Evolutionary conservation across 2,113 vertebrate genomes (phyloP).

Genomic region (Acinonyx jubatus): DNA sequence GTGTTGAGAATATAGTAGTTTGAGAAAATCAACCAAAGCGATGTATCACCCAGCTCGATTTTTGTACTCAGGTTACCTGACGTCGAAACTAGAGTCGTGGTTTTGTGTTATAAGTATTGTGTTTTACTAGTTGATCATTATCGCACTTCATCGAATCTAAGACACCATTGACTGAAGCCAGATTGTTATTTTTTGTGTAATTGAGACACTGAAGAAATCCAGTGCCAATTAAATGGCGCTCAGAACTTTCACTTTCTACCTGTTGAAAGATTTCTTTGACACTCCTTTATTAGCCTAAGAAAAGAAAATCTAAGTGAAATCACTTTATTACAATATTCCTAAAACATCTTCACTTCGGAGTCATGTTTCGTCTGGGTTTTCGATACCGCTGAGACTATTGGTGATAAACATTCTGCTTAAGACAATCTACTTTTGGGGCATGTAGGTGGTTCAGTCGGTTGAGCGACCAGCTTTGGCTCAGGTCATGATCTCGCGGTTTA

Average conservation of each 20-base stretch:
- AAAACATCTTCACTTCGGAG: neutral
- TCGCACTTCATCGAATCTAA: neutral
- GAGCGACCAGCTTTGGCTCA: no score
- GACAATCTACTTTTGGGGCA: neutral
- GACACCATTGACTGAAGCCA: neutral
- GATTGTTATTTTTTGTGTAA: neutral
- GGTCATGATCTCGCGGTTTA: no score
- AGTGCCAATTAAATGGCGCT: neutral
- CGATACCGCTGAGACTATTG: rapidly evolving
- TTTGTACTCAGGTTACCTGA: neutral
- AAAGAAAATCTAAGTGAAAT: neutral
- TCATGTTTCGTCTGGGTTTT: neutral
- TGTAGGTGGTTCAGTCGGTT: no score
- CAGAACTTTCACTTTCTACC: neutral
- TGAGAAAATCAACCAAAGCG: neutral
- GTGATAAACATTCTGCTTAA: neutral
- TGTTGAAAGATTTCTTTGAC: neutral
- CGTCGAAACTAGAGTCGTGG: neutral
- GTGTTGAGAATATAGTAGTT: neutral
- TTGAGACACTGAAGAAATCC: neutral
- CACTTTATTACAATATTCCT: neutral
- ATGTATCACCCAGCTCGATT: neutral
- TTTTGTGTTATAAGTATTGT: neutral
- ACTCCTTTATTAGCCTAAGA: neutral
- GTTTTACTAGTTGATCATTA: neutral